Evolutionary conservation across 2,797 vertebrate genomes (phyloP).

Genomic region (Enteromius fasciolatus): DNA sequence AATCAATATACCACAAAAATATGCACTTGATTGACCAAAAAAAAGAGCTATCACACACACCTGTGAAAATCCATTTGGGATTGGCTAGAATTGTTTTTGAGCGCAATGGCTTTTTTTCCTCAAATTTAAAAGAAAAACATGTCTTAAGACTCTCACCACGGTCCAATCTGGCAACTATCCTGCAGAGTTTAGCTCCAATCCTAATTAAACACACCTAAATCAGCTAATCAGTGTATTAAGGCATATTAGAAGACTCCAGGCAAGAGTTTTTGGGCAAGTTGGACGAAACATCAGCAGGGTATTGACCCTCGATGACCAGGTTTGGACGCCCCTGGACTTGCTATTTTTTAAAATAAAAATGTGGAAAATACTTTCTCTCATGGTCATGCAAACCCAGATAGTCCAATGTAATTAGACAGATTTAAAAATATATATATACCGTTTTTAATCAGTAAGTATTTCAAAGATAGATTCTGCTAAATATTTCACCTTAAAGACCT

Average conservation of each 20-base stretch:
- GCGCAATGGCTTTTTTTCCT: rapidly evolving
- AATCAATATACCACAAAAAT: slow-evolving; percentile 73
- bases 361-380: background rate
- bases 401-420: background rate
- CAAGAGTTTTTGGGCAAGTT: background rate
- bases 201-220: background rate
- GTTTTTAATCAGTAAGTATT: background rate
- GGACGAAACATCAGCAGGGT: background rate
- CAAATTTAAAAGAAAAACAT: background rate
- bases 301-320: background rate
- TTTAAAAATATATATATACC: too few relatives aligned
- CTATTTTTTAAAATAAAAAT: background rate
- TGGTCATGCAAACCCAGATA: background rate
- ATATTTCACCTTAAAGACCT: slow-evolving; percentile 18
- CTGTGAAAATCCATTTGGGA: background rate
- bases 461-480: background rate
- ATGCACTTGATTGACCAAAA: slow-evolving; percentile 72
- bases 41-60: slow-evolving; percentile 59
- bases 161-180: background rate
- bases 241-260: background rate
- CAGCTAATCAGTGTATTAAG: background rate
- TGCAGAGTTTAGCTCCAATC: background rate
- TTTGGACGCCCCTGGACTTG: background rate
- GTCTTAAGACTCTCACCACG: background rate
- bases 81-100: background rate